Base-by-base conservation (phyloP, 2,888 invertebrate species). In the Cyaniris semiargus region DNA sequence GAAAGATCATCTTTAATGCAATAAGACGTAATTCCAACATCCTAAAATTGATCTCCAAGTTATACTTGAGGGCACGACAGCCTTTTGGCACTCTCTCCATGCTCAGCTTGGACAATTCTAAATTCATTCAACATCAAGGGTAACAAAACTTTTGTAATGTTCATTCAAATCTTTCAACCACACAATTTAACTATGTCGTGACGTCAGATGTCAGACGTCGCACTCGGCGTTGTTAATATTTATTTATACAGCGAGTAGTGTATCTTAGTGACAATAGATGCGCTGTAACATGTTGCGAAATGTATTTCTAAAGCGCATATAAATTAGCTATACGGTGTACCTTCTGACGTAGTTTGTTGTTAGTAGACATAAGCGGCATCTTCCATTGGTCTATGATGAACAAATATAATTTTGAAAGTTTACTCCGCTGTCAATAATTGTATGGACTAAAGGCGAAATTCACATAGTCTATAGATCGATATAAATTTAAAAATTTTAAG, bases 221-320 rank as follows among this genome's bases (percentile, higher is more conserved):
- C 18, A 53, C 5, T 53, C 48, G 23, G 21, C 23, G 27, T 66
- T 15, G 66, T 66, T 66, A 27, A 27, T 15, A 31, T 66, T 66
- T 66, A 66, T 66, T 27, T 66, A 66, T 66, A 31, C 66, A 66
- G 66, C 66, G 18, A 60, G 60, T 60, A 23, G 60, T 53, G 53
- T 53, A 18, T 53, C 48, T 48, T 34, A 34, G 34, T 60, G 66
- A 66, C 66, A 66, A 66, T 66, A 27, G 27, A 27, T 66, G 27
- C 66, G 27, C 27, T 15, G 13, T 15, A 27, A 27, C 66, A 15
- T 66, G 66, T 66, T 66, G 66, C 66, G 66, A 66, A 66, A 66
- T 31, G 66, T 66, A 66, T 66, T 66, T 66, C 27, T 31, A 66
- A 66, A 66, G 66, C 66, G 27, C 66, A 31, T 66, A 27, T 31